These are phyloP conservation scores for Metopolophium dirhodum DNA, from an alignment of 1,140 invertebrate species.

Conservation along the genomic window DNA sequence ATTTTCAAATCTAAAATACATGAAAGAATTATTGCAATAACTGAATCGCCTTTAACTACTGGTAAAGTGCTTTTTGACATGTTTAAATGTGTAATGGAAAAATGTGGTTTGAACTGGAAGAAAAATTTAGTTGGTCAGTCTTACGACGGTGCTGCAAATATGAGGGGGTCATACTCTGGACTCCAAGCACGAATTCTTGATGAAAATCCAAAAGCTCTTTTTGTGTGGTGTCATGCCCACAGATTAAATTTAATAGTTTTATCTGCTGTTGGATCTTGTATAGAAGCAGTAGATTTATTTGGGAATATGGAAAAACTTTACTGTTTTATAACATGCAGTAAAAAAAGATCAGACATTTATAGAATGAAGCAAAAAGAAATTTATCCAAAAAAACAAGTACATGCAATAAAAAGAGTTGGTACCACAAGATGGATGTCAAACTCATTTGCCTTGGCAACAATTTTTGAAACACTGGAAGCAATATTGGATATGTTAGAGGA, in stretches of 20 bases:
- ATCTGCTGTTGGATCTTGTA: background rate
- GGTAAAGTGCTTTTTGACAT: background rate
- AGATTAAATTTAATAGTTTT: background rate
- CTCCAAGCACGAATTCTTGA: background rate
- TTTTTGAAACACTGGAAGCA: background rate
- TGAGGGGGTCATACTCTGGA: background rate
- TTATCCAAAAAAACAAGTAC: background rate
- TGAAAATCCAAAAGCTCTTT: constrained; percentile 24
- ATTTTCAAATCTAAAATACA: background rate
- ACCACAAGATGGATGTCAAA: background rate
- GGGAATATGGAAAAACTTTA: background rate
- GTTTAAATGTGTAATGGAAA: background rate
- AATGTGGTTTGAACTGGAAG: background rate
- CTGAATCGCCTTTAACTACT: background rate
- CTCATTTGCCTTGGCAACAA: background rate
- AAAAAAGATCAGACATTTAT: background rate
- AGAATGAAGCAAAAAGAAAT: background rate
- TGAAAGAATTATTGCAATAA: background rate
- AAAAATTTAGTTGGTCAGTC: background rate
- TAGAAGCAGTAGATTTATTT: background rate
- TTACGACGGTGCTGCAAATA: constrained; percentile 7
- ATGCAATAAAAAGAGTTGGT: background rate
- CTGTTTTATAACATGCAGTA: background rate
- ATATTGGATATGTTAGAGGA: background rate
- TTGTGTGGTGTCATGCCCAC: background rate